These are phyloP conservation scores for Nephrotoma guestfalica DNA, from an alignment of 2,888 invertebrate species.

Conservation along the genomic window DNA sequence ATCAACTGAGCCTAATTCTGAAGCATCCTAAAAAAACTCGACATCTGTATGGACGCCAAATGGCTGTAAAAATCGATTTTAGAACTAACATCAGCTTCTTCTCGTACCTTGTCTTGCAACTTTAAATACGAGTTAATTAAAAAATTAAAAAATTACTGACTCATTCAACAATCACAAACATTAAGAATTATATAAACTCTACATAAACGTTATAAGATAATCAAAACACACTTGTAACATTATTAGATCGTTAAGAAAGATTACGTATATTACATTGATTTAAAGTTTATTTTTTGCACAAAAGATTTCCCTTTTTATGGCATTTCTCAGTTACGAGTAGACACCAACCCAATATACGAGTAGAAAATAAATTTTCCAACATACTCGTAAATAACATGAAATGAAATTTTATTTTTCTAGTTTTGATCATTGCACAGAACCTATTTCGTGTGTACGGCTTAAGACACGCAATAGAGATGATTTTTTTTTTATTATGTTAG, in stretches of 20 bases:
- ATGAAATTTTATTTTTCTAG: not conserved
- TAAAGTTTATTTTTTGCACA: not conserved
- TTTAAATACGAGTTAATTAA: too few species aligned
- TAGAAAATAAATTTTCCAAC: not conserved
- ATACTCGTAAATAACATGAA: not conserved
- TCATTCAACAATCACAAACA: too few species aligned
- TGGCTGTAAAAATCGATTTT: too few species aligned
- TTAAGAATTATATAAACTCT: too few species aligned
- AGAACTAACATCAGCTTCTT: too few species aligned
- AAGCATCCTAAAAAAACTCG: too few species aligned
- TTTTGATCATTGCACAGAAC: not conserved
- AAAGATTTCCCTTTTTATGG: not conserved
- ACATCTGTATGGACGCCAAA: too few species aligned
- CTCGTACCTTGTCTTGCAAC: too few species aligned
- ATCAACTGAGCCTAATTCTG: too few species aligned
- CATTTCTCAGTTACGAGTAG: not conserved
- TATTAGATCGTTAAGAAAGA: not conserved
- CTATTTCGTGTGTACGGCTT: not conserved
- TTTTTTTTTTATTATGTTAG: not conserved
- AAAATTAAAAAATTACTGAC: too few species aligned
- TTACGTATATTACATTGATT: not conserved
- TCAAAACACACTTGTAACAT: not conserved
- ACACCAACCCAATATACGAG: too few species aligned
- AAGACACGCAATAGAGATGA: not conserved
- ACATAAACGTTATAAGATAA: not conserved